A percentile compares a stretch with the other conserved stretches of the same genome.
These are phyloP conservation scores for Morpho achilles DNA, from an alignment of 2,888 invertebrate species.

Conservation along the genomic window DNA sequence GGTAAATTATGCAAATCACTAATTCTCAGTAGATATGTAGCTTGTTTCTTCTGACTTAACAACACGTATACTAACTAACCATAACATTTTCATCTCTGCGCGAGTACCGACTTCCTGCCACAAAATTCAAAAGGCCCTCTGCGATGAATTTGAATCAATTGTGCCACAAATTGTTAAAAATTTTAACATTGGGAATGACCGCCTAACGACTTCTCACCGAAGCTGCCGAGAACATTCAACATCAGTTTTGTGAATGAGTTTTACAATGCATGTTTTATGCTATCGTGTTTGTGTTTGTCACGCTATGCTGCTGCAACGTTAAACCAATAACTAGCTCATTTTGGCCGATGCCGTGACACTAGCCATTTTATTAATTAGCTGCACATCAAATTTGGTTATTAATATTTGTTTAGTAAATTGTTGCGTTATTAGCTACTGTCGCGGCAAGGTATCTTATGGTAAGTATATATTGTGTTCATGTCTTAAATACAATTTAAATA, in stretches of 20 bases:
- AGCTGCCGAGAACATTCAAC: slow-evolving; percentile 51
- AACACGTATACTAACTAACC: slow-evolving; percentile 31
- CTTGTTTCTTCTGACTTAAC: slow-evolving; percentile 15
- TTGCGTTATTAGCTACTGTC: slow-evolving; percentile 15
- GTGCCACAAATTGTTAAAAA: slow-evolving; percentile 54
- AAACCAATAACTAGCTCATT: slow-evolving; percentile 27
- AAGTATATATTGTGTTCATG: slow-evolving; percentile 12
- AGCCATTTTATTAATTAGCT: neutral
- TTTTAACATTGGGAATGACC: slow-evolving; percentile 68
- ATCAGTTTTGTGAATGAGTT: slow-evolving; percentile 67
- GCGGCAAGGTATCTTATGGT: slow-evolving; percentile 16
- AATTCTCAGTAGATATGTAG: slow-evolving; percentile 17
- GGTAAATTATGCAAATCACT: slow-evolving; percentile 8
- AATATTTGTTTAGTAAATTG: neutral
- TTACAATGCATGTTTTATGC: slow-evolving; percentile 63
- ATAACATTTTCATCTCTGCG: slow-evolving; percentile 48
- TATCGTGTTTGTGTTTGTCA: slow-evolving; percentile 66
- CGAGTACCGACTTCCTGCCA: slow-evolving; percentile 77
- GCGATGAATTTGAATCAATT: slow-evolving; percentile 43
- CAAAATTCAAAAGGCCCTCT: slow-evolving; percentile 45
- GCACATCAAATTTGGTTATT: neutral
- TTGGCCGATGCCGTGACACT: slow-evolving; percentile 15
- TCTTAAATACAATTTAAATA: neutral
- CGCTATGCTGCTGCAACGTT: slow-evolving; percentile 41
- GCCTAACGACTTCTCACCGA: slow-evolving; percentile 65